Evolutionary conservation across 2,797 vertebrate species (phyloP).

Genomic region (Danio kyathit): DNA sequence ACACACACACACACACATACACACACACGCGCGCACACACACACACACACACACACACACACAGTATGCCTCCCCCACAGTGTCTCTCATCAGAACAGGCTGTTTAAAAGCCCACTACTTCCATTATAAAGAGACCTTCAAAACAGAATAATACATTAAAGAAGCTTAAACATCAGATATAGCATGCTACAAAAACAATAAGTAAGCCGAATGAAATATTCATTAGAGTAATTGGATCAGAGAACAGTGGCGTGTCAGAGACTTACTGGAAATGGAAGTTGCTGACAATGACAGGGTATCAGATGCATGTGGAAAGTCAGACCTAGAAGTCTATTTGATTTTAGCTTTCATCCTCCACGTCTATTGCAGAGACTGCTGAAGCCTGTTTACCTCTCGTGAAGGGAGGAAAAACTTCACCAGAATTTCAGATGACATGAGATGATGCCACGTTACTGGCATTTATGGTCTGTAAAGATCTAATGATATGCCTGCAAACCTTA

Average conservation of each 20-base stretch:
- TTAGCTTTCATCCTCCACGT: conserved; percentile 32
- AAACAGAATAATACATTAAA: conserved; percentile 83
- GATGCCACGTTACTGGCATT: conserved; percentile 1
- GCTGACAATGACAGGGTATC: conserved; percentile 54
- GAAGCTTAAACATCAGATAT: conserved; percentile 68
- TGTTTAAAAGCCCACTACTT: conserved; percentile 54
- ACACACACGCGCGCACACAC: conserved; percentile 56
- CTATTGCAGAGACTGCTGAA: conserved; percentile 10
- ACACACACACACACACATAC: conserved; percentile 26
- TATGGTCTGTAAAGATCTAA: neutral
- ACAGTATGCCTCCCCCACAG: conserved; percentile 52
- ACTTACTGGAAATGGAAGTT: conserved; percentile 56
- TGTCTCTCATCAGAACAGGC: conserved; percentile 69
- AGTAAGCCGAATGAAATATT: conserved; percentile 77
- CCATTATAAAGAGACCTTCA: conserved; percentile 69
- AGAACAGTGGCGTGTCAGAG: conserved; percentile 59
- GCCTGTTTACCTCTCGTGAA: conserved; percentile 35
- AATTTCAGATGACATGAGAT: conserved; percentile 13
- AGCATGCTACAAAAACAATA: conserved; percentile 74
- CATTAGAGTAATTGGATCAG: conserved; percentile 75
- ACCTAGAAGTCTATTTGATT: conserved; percentile 48
- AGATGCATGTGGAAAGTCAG: conserved; percentile 57
- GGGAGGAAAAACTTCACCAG: conserved; percentile 18
- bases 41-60: conserved; percentile 36
- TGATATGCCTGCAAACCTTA: conserved; percentile 1